Evolutionary conservation across 2,888 invertebrate species (phyloP).

Genomic region (Cantharis lateralis): DNA sequence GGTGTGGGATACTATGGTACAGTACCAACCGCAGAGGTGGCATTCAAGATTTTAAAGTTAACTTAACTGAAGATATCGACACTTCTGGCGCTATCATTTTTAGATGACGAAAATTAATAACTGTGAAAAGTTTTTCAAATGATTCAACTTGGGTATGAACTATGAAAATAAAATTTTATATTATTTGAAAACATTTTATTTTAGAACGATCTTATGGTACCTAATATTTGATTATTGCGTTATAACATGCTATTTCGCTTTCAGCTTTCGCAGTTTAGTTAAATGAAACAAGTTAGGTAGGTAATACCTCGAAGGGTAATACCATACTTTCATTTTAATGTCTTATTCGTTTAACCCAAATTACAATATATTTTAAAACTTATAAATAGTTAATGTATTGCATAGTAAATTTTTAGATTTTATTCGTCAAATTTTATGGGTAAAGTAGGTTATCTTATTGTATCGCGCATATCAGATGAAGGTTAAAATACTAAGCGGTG

Average conservation of each 20-base stretch:
- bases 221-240: background rate
- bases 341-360: background rate
- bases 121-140: background rate
- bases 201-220: background rate
- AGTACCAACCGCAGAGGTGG: too few relatives aligned
- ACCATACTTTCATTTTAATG: background rate
- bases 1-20: too few relatives aligned
- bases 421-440: background rate
- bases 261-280: background rate
- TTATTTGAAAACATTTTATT: background rate
- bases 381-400: background rate
- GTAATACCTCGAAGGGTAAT: background rate
- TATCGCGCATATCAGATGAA: constrained; percentile 27
- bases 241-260: background rate
- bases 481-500: constrained; percentile 31
- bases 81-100: background rate
- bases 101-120: background rate
- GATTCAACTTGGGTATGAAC: background rate
- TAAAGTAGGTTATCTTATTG: constrained; percentile 5
- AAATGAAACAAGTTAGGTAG: background rate
- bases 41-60: background rate
- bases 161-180: background rate
- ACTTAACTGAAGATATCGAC: background rate
- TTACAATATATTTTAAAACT: background rate
- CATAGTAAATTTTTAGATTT: background rate